phyloP scores from a whole-genome alignment of 2,888 invertebrate species.

The Drosophila seclusa region DNA sequence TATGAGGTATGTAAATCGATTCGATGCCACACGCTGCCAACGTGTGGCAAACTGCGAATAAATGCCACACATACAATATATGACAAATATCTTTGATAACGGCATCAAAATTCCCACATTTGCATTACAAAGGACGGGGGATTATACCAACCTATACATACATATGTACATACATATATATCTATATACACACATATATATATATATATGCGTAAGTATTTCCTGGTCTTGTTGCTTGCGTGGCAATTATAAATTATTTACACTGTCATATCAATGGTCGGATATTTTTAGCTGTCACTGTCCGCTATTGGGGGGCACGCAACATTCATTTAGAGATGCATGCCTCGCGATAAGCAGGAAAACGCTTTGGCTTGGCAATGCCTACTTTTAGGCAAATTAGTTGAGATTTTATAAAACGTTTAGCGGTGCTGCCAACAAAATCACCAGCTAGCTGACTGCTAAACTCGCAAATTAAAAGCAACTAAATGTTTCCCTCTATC shows the following conservation, averaged over 20 bases:
- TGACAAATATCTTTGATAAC: conserved; percentile 56
- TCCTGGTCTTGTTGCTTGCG: conserved; percentile 31
- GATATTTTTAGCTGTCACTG: conserved; percentile 15
- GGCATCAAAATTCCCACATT: conserved; percentile 63
- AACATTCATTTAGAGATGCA: conserved; percentile 79
- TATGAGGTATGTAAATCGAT: conserved; percentile 74
- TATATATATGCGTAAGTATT: not conserved
- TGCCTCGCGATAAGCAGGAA: conserved; percentile 57
- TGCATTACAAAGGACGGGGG: conserved; percentile 54
- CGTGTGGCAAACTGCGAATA: conserved; percentile 58
- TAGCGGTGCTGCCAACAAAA: conserved; percentile 44
- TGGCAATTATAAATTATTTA: conserved; percentile 74
- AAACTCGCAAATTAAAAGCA: conserved; percentile 75
- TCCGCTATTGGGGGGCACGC: conserved; percentile 54
- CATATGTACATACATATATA: not conserved
- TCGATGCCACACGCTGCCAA: conserved; percentile 41
- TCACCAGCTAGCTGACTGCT: conserved; percentile 58
- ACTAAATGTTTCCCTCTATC: conserved; percentile 66
- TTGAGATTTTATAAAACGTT: conserved; percentile 53
- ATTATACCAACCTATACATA: not conserved
- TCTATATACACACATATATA: not conserved
- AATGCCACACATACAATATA: conserved; percentile 38
- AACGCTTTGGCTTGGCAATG: conserved; percentile 38
- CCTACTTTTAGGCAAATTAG: conserved; percentile 75
- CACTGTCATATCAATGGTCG: conserved; percentile 50